Conservation (phyloP, 2,888 invertebrate species). For the Colostygia pectinataria region DNA sequence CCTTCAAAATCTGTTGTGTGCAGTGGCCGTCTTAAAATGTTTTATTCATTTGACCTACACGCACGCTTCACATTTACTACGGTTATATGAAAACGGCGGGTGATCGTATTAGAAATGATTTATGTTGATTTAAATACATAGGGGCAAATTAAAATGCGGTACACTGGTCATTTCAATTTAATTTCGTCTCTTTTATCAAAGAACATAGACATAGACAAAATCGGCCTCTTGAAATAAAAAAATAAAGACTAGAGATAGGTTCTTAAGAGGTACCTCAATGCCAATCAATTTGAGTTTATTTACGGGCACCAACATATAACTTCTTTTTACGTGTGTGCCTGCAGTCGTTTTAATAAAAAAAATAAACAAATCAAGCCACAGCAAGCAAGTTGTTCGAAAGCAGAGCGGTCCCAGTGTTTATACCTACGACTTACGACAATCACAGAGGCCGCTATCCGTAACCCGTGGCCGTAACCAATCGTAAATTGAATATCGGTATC, state of each 20-base stretch:
- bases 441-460: constrained; percentile 48
- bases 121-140: constrained; percentile 63
- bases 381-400: too few species aligned
- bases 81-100: constrained; percentile 21
- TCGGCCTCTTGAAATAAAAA: too few species aligned
- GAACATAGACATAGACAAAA: too few species aligned
- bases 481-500: constrained; percentile 67
- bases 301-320: too few species aligned
- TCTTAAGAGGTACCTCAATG: too few species aligned
- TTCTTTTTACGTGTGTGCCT: too few species aligned
- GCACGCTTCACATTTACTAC: constrained; percentile 24
- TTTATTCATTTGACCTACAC: constrained; percentile 4
- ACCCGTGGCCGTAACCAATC: constrained; percentile 69
- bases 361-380: too few species aligned
- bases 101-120: constrained; percentile 50
- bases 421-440: constrained; percentile 48
- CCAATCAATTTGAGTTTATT: neutral
- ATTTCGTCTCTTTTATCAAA: too few species aligned
- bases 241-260: too few species aligned
- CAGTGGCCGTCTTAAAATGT: neutral
- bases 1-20: too few species aligned
- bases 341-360: too few species aligned
- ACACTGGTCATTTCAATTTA: neutral
- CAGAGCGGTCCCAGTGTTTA: neutral
- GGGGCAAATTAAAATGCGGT: constrained; percentile 34